Evolutionary conservation across 2,113 vertebrate species (phyloP).

Genomic region (Paratilapia polleni): DNA sequence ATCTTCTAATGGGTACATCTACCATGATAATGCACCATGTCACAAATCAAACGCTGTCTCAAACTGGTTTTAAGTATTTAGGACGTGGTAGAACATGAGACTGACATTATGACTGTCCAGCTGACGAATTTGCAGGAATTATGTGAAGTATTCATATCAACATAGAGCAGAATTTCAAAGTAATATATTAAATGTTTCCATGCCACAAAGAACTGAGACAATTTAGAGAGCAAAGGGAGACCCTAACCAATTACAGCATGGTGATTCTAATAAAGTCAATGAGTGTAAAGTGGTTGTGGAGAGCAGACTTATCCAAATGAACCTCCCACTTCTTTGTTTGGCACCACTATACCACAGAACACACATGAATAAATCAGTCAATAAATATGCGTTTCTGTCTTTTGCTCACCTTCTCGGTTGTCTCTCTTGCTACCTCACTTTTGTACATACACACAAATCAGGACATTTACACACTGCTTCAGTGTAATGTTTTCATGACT

Average conservation of each 20-base stretch:
- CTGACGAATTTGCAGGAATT: no score
- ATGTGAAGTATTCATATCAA: no score
- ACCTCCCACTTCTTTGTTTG: no score
- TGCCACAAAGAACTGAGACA: neutral
- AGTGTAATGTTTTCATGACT: neutral
- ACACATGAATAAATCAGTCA: neutral
- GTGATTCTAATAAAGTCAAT: neutral
- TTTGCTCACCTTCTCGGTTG: no score
- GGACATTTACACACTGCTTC: neutral
- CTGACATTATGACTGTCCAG: no score
- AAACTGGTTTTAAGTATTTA: no score
- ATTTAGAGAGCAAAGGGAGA: fast-evolving
- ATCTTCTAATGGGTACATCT: no score
- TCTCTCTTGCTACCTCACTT: neutral
- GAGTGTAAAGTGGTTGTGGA: neutral
- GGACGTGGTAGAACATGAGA: no score
- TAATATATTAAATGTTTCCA: neutral
- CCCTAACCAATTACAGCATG: neutral
- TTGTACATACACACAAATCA: neutral
- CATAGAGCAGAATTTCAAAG: neutral
- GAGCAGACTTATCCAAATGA: neutral
- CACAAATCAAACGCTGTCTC: no score
- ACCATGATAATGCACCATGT: no score
- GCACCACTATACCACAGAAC: neutral
- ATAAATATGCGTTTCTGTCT: fast-evolving